These are phyloP conservation scores for Eupithecia vulgata DNA, from an alignment of 2,888 invertebrate genomes.

Conservation along the genomic window DNA sequence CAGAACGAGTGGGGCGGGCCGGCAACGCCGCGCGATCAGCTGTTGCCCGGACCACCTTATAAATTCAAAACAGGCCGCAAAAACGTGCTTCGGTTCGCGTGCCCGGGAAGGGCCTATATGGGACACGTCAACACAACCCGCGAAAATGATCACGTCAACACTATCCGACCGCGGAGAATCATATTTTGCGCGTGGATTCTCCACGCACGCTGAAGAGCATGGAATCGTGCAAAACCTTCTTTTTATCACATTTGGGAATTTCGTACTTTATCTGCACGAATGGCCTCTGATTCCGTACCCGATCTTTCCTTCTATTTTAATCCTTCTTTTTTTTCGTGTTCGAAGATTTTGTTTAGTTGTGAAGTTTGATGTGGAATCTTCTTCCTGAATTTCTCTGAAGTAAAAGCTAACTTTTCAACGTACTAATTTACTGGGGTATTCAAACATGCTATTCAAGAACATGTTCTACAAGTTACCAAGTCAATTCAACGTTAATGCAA, in stretches of 20 bases:
- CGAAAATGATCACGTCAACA: slow-evolving; percentile 45
- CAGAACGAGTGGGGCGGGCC: slow-evolving; percentile 51
- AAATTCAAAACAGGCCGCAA: slow-evolving; percentile 77
- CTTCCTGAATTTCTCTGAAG: neutral
- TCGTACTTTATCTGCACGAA: slow-evolving; percentile 5
- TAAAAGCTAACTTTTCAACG: neutral
- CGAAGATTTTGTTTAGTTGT: neutral
- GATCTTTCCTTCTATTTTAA: neutral
- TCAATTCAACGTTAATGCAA: slow-evolving; percentile 22
- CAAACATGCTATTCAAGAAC: slow-evolving; percentile 11
- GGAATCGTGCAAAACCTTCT: slow-evolving; percentile 21
- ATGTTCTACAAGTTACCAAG: slow-evolving; percentile 25
- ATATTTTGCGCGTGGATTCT: slow-evolving; percentile 33
- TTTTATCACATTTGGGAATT: slow-evolving; percentile 5
- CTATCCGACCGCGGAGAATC: slow-evolving; percentile 33
- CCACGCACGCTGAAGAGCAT: slow-evolving; percentile 8
- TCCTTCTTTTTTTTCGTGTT: neutral
- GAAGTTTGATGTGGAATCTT: neutral
- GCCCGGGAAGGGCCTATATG: slow-evolving; percentile 48
- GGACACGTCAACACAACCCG: slow-evolving; percentile 49
- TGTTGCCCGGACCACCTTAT: slow-evolving; percentile 71
- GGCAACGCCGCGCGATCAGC: slow-evolving; percentile 76
- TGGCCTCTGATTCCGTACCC: neutral
- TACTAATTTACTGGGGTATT: neutral
- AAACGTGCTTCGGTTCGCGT: slow-evolving; percentile 60